Conservation (phyloP, 2,797 vertebrate genomes). For the Ptychadena robeensis region DNA sequence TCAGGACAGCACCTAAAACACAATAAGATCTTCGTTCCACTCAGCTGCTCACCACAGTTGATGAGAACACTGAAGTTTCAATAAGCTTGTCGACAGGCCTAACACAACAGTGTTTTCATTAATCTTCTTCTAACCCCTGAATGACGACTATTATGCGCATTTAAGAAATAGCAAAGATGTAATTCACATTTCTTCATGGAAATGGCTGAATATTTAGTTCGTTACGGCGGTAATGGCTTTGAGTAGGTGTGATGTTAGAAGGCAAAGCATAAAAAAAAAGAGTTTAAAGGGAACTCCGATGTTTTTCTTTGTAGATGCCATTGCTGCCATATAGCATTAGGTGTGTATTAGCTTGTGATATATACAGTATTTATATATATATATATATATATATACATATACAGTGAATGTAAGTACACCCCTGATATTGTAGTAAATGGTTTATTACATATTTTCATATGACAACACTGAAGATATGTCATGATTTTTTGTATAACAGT, state of each 20-base stretch:
- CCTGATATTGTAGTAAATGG: no score
- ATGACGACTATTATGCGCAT: conserved; percentile 2
- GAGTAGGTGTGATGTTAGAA: background rate
- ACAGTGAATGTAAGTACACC: no score
- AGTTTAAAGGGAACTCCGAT: no score
- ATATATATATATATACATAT: no score
- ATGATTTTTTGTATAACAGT: no score
- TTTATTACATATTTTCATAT: no score
- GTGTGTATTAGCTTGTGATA: no score
- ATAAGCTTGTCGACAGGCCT: conserved; percentile 2
- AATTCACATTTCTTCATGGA: background rate
- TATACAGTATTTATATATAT: no score
- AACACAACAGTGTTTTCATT: conserved; percentile 11
- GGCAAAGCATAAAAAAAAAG: background rate
- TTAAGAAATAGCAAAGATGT: conserved; percentile 7
- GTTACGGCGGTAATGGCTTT: background rate
- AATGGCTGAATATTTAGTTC: background rate
- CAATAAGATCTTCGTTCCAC: conserved; percentile 14
- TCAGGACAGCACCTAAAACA: conserved; percentile 2
- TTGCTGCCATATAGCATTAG: no score
- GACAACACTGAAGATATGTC: no score
- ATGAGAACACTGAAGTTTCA: conserved; percentile 16
- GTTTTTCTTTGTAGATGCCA: no score
- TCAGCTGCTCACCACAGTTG: background rate
- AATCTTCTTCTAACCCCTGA: background rate